phyloP scores from a whole-genome alignment of 2,797 vertebrate species.

The Phylloscopus collybita region DNA sequence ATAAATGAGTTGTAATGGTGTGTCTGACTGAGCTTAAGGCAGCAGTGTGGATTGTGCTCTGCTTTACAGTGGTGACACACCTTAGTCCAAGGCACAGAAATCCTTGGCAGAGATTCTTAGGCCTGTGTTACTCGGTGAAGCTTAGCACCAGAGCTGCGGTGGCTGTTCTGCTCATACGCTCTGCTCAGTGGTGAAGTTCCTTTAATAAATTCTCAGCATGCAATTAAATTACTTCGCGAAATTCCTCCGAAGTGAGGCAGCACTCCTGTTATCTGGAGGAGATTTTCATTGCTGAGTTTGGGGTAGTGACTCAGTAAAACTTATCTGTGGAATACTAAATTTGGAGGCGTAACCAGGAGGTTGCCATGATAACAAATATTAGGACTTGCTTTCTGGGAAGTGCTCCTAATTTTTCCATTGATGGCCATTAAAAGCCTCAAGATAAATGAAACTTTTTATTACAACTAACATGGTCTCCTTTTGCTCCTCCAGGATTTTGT shows the following conservation, averaged over 20 bases:
- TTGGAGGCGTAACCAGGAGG: conserved; percentile 58
- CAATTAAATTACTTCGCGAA: conserved; percentile 30
- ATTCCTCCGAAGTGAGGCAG: conserved; percentile 37
- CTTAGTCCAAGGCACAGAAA: neutral
- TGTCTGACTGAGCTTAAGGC: neutral
- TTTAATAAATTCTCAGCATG: conserved; percentile 11
- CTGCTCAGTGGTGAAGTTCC: neutral
- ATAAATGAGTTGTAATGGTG: neutral
- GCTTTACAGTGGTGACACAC: accelerated
- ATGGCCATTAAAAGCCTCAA: conserved; percentile 35
- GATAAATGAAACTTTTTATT: conserved; percentile 39
- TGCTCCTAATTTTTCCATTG: conserved; percentile 50
- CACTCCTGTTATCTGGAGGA: conserved; percentile 46
- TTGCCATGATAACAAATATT: conserved; percentile 63
- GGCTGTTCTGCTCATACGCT: neutral
- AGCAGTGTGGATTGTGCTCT: neutral
- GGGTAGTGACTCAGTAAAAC: conserved; percentile 59
- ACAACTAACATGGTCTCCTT: neutral
- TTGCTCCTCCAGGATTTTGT: neutral
- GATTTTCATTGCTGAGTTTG: conserved; percentile 36
- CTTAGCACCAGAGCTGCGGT: neutral
- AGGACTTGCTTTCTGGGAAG: conserved; percentile 54
- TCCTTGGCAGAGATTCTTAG: neutral
- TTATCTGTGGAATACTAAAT: conserved; percentile 63
- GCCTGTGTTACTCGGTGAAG: neutral